Base-by-base conservation (phyloP, 2,113 vertebrate genomes). In the Chloroceryle aenea region DNA sequence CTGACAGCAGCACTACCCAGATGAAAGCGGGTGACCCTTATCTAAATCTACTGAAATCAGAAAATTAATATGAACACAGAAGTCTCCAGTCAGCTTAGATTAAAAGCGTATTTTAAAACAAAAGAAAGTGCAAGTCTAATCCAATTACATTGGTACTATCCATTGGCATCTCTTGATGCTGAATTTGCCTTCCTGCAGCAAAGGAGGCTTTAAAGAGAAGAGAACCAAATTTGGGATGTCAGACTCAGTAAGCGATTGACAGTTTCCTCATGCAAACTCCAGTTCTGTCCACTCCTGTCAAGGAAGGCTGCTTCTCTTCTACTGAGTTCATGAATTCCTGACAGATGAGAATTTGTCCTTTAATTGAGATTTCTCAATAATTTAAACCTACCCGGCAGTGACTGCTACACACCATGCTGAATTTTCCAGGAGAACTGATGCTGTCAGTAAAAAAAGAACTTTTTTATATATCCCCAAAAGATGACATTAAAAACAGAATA, bases 71-170 rank as follows among this genome's bases (percentile, higher is more conserved):
- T 3, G 15, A 90, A 67, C 30, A 26, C 25, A 95, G 47, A 88
- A 86, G 9, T 63, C 64, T 71, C 17, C 45, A 86, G 29, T 38
- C 79, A 74, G 34, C 68, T 92, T 53, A 84, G 61, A 93, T 67
- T 74, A 86, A 87, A 93, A 92, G 27, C 15, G 4, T 83, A 90
- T 59, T 92, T 92, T 69, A 90, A 93, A 88, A 47, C 23, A 84
- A 88, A 88, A 74, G 55, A 85, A 83, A 83, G 85, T 29, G 32
- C 47, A 93, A 90, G 85, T 53, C 47, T 78, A 81, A 94, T 79
- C 53, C n/a, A 86, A 78, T 87, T 86, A 81, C 64, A 75, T 23
- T 61, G 32, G 52, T 47, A 47, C 25, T n/a, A 77, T 17, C 40
- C 45, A 80, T 47, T 40, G 42, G 38, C 5, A 3, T 45, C 16